A percentile compares a stretch with the other conserved stretches of the same genome.
Evolutionary conservation across 2,113 vertebrate genomes (phyloP).

Genomic region (Amphilophus citrinellus): DNA sequence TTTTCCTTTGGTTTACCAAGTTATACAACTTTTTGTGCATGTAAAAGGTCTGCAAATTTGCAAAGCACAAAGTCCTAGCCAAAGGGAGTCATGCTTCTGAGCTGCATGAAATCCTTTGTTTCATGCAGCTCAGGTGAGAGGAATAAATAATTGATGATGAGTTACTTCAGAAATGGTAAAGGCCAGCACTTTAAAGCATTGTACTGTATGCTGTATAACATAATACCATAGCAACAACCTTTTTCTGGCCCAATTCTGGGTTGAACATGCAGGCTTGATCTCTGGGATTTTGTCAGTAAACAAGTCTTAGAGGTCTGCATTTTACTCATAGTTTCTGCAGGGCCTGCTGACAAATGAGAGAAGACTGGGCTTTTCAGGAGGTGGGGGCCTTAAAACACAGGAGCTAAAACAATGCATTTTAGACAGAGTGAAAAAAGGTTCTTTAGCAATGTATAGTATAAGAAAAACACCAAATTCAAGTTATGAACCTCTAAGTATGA

Average conservation of each 20-base stretch:
- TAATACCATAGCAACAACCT: not conserved
- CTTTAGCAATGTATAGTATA: not conserved
- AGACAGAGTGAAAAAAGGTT: not conserved
- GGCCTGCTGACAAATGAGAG: not conserved
- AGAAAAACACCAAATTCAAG: not conserved
- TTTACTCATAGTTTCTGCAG: not conserved
- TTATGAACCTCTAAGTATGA: not conserved
- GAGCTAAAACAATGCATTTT: not conserved
- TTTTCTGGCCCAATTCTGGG: not conserved
- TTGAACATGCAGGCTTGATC: not conserved
- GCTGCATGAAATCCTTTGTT: not conserved
- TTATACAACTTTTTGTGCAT: not conserved
- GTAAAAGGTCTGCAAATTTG: not conserved
- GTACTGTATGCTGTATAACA: not conserved
- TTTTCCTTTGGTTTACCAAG: not conserved
- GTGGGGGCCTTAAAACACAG: not conserved
- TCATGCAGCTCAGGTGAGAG: conserved; percentile 1
- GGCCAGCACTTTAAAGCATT: not conserved
- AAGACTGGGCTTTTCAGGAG: not conserved
- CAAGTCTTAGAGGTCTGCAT: too few relatives aligned
- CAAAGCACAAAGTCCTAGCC: not conserved
- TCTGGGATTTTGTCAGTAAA: too few relatives aligned
- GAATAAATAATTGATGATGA: conserved; percentile 8
- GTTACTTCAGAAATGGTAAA: not conserved
- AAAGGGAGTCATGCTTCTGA: not conserved